A percentile compares a stretch with the other conserved stretches of the same genome.
phyloP scores from a whole-genome alignment of 2,797 vertebrate genomes.

The Tragelaphus oryx region DNA sequence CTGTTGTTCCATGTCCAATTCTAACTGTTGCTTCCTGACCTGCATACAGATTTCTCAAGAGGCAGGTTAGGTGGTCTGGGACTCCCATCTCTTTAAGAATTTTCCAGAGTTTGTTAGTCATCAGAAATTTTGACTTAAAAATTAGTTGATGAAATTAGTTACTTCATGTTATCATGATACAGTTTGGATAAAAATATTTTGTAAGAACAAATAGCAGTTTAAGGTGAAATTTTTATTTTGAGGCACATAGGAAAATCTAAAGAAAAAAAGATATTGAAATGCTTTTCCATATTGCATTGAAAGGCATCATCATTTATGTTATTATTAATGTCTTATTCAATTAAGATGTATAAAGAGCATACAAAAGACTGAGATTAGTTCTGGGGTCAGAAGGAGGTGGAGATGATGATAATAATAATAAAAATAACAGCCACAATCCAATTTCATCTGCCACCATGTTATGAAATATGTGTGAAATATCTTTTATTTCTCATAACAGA shows the following conservation, averaged over 20 bases:
- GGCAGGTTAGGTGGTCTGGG: neutral
- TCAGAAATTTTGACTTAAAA: constrained; percentile 34
- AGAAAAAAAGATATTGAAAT: neutral
- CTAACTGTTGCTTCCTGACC: neutral
- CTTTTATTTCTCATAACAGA: neutral
- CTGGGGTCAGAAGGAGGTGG: neutral
- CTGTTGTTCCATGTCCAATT: neutral
- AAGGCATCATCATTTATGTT: neutral
- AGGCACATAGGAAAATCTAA: neutral
- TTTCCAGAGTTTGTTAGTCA: neutral
- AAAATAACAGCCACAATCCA: neutral
- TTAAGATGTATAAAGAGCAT: neutral
- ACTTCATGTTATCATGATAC: neutral
- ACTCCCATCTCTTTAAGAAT: neutral
- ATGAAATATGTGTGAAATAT: neutral
- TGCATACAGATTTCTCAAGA: neutral
- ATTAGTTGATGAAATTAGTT: neutral
- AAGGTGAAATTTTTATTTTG: neutral
- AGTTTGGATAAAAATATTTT: constrained; percentile 11
- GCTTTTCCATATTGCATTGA: neutral
- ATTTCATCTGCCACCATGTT: neutral
- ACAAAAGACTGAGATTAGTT: neutral
- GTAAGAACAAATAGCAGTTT: neutral
- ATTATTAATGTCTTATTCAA: neutral
- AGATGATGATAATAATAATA: neutral